These are phyloP conservation scores for Amblyopsis rosae DNA, from an alignment of 2,113 vertebrate species.

Conservation along the genomic window DNA sequence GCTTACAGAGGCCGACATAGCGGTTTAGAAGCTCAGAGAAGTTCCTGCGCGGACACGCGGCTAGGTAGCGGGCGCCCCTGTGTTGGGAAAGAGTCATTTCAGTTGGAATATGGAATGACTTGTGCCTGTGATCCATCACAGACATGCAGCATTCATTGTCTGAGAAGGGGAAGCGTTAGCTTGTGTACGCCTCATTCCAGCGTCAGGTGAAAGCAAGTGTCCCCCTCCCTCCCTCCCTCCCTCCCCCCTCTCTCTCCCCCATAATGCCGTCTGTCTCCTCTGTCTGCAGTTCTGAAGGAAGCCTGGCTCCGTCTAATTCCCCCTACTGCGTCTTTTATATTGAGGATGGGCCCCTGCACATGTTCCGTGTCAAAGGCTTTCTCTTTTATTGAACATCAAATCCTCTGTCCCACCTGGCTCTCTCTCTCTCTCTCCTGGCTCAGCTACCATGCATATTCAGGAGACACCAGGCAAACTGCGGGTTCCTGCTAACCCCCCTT, in stretches of 20 bases:
- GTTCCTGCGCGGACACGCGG: constrained; percentile 21
- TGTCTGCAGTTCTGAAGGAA: constrained; percentile 77
- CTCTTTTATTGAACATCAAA: constrained; percentile 83
- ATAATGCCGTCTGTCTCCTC: constrained; percentile 53
- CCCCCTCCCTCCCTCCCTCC: constrained; percentile 66
- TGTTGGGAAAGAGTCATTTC: background rate
- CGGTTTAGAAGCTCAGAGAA: constrained; percentile 60
- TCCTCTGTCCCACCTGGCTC: constrained; percentile 73
- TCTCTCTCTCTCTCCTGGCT: constrained; percentile 53
- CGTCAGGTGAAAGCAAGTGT: constrained; percentile 37
- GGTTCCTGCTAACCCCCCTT: constrained; percentile 51
- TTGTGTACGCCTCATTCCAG: constrained; percentile 18
- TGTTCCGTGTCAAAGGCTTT: constrained; percentile 80
- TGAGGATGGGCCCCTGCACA: constrained; percentile 74
- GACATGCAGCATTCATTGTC: background rate
- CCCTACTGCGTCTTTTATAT: constrained; percentile 79
- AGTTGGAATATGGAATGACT: background rate
- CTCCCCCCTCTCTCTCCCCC: constrained; percentile 66
- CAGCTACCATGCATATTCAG: constrained; percentile 75
- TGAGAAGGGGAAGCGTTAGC: background rate
- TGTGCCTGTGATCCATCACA: background rate
- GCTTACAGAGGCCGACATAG: constrained; percentile 48
- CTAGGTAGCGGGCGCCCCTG: background rate
- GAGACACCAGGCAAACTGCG: constrained; percentile 49
- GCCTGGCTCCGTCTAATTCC: constrained; percentile 79